A percentile compares a stretch with the other conserved stretches of the same genome.
These are phyloP conservation scores for Metacarcinus magister DNA, from an alignment of 2,888 invertebrate species.

Conservation along the genomic window DNA sequence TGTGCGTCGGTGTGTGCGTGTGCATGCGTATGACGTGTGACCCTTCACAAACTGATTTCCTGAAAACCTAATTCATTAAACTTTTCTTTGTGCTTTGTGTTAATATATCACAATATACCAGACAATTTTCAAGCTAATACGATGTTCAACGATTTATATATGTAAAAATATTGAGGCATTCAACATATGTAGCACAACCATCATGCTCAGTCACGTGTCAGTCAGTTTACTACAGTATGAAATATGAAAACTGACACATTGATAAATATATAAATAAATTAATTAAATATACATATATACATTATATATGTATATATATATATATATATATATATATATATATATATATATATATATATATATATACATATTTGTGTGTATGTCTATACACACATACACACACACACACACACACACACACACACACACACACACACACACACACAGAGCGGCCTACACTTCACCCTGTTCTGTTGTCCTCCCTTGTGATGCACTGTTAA, in stretches of 20 bases:
- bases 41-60: neutral
- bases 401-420: neutral
- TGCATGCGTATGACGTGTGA: neutral
- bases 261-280: no score
- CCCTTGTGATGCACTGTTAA: no score
- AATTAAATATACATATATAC: no score
- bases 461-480: no score
- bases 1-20: no score
- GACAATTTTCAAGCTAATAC: neutral
- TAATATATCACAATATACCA: neutral
- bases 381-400: neutral
- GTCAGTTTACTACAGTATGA: neutral
- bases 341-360: no score
- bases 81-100: neutral
- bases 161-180: neutral
- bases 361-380: no score
- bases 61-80: neutral
- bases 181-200: neutral
- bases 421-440: conserved; percentile 12
- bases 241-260: neutral
- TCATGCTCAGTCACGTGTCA: neutral
- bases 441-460: no score
- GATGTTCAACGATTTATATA: neutral
- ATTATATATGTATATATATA: no score
- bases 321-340: no score